Conservation (phyloP, 2,797 vertebrate genomes). For the Enteromius trimaculatus region DNA sequence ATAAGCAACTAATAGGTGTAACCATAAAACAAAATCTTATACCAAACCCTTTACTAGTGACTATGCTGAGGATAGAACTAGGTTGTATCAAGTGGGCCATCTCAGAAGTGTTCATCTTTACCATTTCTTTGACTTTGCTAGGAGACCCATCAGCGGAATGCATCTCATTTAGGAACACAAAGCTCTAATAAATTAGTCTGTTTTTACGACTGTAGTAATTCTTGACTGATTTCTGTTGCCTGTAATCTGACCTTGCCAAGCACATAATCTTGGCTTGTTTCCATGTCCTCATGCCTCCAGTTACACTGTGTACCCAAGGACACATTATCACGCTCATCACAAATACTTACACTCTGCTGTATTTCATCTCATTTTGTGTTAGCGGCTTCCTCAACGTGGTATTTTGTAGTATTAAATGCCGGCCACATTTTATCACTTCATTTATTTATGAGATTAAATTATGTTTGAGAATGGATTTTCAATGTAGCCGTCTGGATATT, state of each 20-base stretch:
- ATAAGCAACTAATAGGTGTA: no score
- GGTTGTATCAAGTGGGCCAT: neutral
- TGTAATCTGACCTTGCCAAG: conserved; percentile 53
- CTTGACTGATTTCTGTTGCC: conserved; percentile 52
- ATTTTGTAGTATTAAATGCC: conserved; percentile 6
- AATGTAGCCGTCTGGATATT: conserved; percentile 28
- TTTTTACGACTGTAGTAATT: conserved; percentile 60
- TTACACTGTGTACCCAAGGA: conserved; percentile 54
- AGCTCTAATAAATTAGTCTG: conserved; percentile 56
- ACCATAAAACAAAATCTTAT: no score
- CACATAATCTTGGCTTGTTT: conserved; percentile 55
- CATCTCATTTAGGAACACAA: conserved; percentile 48
- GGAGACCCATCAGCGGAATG: conserved; percentile 61
- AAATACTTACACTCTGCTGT: neutral
- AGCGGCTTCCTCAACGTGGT: neutral
- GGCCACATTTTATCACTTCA: conserved; percentile 23
- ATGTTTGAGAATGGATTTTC: conserved; percentile 20
- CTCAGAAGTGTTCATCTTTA: conserved; percentile 28
- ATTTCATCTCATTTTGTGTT: conserved; percentile 12
- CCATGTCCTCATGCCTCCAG: conserved; percentile 46
- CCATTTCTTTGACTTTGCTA: conserved; percentile 51
- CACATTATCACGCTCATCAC: conserved; percentile 34
- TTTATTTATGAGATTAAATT: conserved; percentile 25
- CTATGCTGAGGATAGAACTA: neutral
- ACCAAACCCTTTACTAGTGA: neutral